These are phyloP conservation scores for Olivierus martensii DNA, from an alignment of 1,140 invertebrate species.

Conservation along the genomic window DNA sequence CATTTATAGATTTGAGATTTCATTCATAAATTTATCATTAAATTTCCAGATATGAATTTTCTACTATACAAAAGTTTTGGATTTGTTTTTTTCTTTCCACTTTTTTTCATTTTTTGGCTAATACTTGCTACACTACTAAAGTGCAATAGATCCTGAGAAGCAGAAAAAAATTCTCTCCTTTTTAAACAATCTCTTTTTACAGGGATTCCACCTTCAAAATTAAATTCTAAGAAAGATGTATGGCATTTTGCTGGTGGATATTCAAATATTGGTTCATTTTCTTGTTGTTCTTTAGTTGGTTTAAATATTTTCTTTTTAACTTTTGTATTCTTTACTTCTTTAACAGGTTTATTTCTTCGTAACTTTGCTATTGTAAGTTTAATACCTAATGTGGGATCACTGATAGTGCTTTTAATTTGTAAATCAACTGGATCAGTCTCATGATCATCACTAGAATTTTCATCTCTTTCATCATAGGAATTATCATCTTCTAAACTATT, in stretches of 20 bases:
- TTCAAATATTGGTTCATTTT: neutral
- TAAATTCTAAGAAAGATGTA: neutral
- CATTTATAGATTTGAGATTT: too few species aligned
- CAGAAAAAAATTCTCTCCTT: neutral
- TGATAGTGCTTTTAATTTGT: constrained; percentile 25
- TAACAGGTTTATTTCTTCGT: neutral
- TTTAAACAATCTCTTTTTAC: neutral
- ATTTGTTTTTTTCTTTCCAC: too few species aligned
- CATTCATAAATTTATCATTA: too few species aligned
- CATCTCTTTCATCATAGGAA: constrained; percentile 14
- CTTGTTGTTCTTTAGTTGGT: neutral
- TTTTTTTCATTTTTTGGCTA: too few species aligned
- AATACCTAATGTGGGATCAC: constrained; percentile 28
- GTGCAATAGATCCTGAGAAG: too few species aligned
- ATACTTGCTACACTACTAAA: too few species aligned
- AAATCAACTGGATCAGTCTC: constrained; percentile 16
- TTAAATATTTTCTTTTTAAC: constrained; percentile 3
- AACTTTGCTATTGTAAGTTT: constrained; percentile 30
- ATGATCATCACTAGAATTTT: constrained; percentile 15
- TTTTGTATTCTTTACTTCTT: neutral
- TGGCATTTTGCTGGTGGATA: neutral
- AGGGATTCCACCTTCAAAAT: constrained; percentile 4
- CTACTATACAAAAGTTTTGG: too few species aligned
- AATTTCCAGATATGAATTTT: too few species aligned
- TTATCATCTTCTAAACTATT: constrained; percentile 12